Base-by-base conservation (phyloP, 2,888 invertebrate genomes). In the Acronicta leporina region DNA sequence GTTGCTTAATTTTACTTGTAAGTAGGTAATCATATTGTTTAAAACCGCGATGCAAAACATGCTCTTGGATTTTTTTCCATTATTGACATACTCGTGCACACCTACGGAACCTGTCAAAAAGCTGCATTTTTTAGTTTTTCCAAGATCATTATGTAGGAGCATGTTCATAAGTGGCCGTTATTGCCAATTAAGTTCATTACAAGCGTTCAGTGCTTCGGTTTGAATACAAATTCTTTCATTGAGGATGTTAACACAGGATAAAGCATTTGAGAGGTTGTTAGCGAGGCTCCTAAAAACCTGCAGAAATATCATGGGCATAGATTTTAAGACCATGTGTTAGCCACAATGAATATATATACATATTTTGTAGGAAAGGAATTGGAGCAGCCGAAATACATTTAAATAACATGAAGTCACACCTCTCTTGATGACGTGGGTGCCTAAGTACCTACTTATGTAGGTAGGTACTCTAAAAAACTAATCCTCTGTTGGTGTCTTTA, bases 181-280 rank as follows among this genome's bases (percentile, higher is more conserved):
- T 77, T 75, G 81, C 80, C 86, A 87, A 87, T 86, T 87, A 86
- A 54, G 67, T 66, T 80, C 73, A 82, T 79, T 77, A 77, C 65
- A 63, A 69, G 48, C 59, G 71, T 57, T 78, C 57, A 71, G 69
- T 58, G 80, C 45, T 62, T 68, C 61, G 66, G 66, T 69, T 75
- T 79, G 87, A 87, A 87, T 87, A 87, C 86, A 82, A 84, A 87
- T 82, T 77, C 72, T 75, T 77, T 68, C 78, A 80, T 80, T 71
- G 76, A 77, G 78, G 74, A 79, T 76, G 71, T 67, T 66, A 53
- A 75, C 68, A 71, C 60, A 62, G 64, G 49, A 59, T 30, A 49
- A 61, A 66, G 55, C 63, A 74, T 71, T 70, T 68, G 41, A 55
- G 41, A 60, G 58, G 53, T 49, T 63, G 59, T 65, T 69, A 64